A percentile compares a stretch with the other conserved stretches of the same genome.
These are phyloP conservation scores for Lindbergichthys nudifrons DNA, from an alignment of 2,797 vertebrate genomes.

Conservation along the genomic window DNA sequence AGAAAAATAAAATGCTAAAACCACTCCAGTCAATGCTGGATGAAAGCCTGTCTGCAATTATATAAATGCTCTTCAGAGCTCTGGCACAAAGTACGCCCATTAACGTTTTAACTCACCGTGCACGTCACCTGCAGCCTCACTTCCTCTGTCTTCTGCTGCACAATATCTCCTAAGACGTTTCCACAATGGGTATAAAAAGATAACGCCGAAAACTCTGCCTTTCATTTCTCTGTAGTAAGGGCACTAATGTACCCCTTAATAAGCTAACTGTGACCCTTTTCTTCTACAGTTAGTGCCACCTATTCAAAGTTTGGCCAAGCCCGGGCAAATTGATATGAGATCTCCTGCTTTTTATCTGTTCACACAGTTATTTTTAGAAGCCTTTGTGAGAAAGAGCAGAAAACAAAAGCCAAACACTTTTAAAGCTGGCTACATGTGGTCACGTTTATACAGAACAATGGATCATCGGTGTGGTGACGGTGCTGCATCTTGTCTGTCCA, in stretches of 20 bases:
- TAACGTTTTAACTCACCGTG: slow-evolving; percentile 65
- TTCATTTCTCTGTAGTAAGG: not conserved
- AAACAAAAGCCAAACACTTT: slow-evolving; percentile 52
- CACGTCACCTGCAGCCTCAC: slow-evolving; percentile 61
- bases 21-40: slow-evolving; percentile 81
- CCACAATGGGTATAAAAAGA: not conserved
- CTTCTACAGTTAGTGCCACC: slow-evolving; percentile 1
- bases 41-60: slow-evolving; percentile 85
- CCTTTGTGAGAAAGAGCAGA: slow-evolving; percentile 42
- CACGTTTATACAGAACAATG: slow-evolving; percentile 26
- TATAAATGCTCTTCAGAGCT: slow-evolving; percentile 83
- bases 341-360: slow-evolving; percentile 34
- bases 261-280: not conserved
- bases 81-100: slow-evolving; percentile 72
- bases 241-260: not conserved
- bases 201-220: not conserved
- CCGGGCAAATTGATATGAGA: slow-evolving; percentile 15
- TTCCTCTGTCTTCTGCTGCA: slow-evolving; percentile 32
- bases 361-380: slow-evolving; percentile 61
- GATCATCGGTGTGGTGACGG: slow-evolving; percentile 22
- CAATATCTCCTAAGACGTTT: slow-evolving; percentile 1
- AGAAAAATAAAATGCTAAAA: slow-evolving; percentile 84
- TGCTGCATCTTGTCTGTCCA: slow-evolving; percentile 40
- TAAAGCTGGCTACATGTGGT: slow-evolving; percentile 49
- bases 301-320: slow-evolving; percentile 41